Evolutionary conservation across 2,113 vertebrate species (phyloP).

Genomic region (Nycticryphes semicollaris): DNA sequence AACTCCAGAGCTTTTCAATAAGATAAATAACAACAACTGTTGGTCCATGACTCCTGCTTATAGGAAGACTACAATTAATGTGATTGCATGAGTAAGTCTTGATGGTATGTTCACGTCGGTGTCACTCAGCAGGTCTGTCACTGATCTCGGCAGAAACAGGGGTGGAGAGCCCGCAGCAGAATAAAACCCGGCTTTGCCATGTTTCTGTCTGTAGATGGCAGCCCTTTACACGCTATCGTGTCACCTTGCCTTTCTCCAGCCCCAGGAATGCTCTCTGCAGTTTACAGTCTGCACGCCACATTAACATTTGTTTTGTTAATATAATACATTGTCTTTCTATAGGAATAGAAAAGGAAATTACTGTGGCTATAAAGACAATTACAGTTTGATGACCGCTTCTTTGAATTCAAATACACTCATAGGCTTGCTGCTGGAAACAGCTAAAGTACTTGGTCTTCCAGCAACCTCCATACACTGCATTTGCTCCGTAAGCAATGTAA

Average conservation of each 20-base stretch:
- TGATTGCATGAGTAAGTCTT: background rate
- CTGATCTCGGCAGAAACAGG: background rate
- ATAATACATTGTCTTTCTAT: background rate
- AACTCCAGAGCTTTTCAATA: background rate
- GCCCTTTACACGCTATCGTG: background rate
- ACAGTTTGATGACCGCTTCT: background rate
- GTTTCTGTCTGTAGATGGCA: constrained; percentile 50
- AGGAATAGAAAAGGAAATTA: constrained; percentile 4
- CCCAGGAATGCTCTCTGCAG: fast-evolving
- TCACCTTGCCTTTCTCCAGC: background rate
- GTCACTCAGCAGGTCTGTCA: fast-evolving
- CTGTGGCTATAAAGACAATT: background rate
- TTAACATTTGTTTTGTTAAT: background rate
- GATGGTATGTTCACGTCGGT: background rate
- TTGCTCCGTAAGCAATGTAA: background rate
- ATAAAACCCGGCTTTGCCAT: background rate
- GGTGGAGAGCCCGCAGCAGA: background rate
- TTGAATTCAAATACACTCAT: background rate
- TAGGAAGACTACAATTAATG: background rate
- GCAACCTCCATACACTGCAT: fast-evolving
- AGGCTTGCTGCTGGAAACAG: background rate
- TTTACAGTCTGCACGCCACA: background rate
- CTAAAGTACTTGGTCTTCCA: background rate
- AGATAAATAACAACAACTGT: background rate
- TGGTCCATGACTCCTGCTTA: background rate